These are phyloP conservation scores for Hymenochirus boettgeri DNA, from an alignment of 2,113 vertebrate genomes.

Conservation along the genomic window DNA sequence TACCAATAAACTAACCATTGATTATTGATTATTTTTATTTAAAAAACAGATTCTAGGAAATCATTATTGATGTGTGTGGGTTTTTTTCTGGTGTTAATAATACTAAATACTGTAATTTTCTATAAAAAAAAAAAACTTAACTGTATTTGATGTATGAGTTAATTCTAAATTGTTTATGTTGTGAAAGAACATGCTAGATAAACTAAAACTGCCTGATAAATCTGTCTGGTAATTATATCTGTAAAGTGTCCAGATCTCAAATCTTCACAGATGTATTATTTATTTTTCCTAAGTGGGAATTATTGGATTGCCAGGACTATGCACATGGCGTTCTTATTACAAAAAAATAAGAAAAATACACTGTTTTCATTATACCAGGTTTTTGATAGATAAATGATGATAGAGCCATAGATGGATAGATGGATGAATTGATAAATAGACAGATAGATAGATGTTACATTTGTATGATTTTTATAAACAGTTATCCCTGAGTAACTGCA, in stretches of 20 bases:
- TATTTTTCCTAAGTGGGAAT: conserved; percentile 30
- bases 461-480: not conserved
- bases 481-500: conserved; percentile 1
- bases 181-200: not conserved
- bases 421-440: too few species aligned
- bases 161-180: not conserved
- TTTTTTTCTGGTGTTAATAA: too few species aligned
- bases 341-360: conserved; percentile 1
- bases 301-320: conserved; percentile 18
- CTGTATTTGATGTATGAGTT: not conserved
- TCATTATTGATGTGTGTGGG: too few species aligned
- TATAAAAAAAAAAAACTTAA: too few species aligned
- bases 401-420: not conserved
- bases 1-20: too few species aligned
- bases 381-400: too few species aligned
- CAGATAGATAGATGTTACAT: not conserved
- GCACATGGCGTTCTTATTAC: conserved; percentile 25
- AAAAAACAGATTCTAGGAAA: too few species aligned
- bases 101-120: too few species aligned
- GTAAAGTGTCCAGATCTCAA: conserved; percentile 26
- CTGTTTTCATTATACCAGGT: too few species aligned
- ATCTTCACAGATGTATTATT: conserved; percentile 37
- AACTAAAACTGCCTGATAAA: conserved; percentile 9
- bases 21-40: too few species aligned
- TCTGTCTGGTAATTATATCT: conserved; percentile 14